phyloP scores from a whole-genome alignment of 2,113 vertebrate genomes.

The Istiophorus platypterus region DNA sequence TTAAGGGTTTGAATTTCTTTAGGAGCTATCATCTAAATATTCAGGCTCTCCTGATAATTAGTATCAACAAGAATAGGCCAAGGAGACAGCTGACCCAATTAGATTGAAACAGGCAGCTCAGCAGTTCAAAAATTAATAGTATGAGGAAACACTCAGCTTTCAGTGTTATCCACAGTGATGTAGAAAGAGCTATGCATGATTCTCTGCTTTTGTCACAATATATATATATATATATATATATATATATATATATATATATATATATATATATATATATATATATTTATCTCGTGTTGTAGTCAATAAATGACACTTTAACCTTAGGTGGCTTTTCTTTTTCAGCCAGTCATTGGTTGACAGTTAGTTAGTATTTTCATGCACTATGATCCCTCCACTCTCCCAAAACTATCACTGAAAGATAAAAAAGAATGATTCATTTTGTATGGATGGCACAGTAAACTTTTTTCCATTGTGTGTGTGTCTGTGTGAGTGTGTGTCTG shows the following conservation, averaged over 20 bases:
- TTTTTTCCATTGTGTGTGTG: neutral
- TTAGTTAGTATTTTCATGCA: neutral
- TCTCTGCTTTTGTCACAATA: neutral
- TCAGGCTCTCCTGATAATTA: conserved; percentile 19
- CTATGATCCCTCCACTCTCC: neutral
- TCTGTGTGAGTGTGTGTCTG: too few relatives aligned
- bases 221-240: too few relatives aligned
- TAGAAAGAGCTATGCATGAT: neutral
- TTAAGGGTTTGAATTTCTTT: neutral
- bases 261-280: too few relatives aligned
- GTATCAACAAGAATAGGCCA: conserved; percentile 19
- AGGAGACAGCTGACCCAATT: neutral
- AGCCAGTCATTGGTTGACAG: neutral
- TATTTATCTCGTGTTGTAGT: neutral
- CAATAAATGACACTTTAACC: conserved; percentile 18
- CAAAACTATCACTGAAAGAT: neutral
- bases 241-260: too few relatives aligned
- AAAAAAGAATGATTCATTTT: neutral
- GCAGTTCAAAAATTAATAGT: conserved; percentile 15
- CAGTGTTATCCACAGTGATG: neutral
- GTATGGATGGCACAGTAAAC: neutral
- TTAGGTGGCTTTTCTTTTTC: neutral
- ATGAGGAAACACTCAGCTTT: conserved; percentile 41
- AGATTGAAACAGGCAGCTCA: conserved; percentile 9
- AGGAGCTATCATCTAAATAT: neutral